Percentiles rank a stretch among this genome's conserved stretches.
Evolutionary conservation across 2,797 vertebrate genomes (phyloP).

Genomic region (Spea hammondii): DNA sequence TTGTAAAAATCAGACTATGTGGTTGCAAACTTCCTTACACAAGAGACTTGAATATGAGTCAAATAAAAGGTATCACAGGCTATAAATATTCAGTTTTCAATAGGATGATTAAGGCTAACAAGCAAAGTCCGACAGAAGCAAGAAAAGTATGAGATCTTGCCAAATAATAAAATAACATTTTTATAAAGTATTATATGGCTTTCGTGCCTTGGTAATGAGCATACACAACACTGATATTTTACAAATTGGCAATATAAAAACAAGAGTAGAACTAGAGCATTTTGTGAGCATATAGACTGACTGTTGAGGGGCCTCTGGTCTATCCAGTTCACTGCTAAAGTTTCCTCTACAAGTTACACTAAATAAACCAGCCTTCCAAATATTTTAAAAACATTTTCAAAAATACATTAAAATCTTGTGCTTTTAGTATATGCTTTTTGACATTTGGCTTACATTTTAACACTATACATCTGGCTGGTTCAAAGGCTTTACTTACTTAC

Average conservation of each 20-base stretch:
- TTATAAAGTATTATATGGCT: constrained; percentile 32
- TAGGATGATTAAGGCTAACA: constrained; percentile 43
- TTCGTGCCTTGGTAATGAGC: constrained; percentile 30
- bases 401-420: too few relatives aligned
- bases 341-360: too few relatives aligned
- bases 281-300: not conserved
- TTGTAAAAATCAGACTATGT: constrained; percentile 32
- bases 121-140: constrained; percentile 32
- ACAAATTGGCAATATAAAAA: constrained; percentile 35
- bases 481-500: too few relatives aligned
- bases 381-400: too few relatives aligned
- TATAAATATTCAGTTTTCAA: constrained; percentile 40
- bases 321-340: too few relatives aligned
- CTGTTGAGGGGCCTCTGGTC: too few relatives aligned
- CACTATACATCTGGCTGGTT: too few relatives aligned
- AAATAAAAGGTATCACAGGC: constrained; percentile 42
- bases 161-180: constrained; percentile 49
- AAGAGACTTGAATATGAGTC: constrained; percentile 26
- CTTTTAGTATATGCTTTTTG: too few relatives aligned
- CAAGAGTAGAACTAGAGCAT: not conserved
- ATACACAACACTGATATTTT: constrained; percentile 27
- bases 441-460: too few relatives aligned
- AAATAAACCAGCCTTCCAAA: too few relatives aligned
- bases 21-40: constrained; percentile 30
- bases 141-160: constrained; percentile 34